These are phyloP conservation scores for Nebria salina DNA, from an alignment of 2,888 invertebrate genomes.

Conservation along the genomic window DNA sequence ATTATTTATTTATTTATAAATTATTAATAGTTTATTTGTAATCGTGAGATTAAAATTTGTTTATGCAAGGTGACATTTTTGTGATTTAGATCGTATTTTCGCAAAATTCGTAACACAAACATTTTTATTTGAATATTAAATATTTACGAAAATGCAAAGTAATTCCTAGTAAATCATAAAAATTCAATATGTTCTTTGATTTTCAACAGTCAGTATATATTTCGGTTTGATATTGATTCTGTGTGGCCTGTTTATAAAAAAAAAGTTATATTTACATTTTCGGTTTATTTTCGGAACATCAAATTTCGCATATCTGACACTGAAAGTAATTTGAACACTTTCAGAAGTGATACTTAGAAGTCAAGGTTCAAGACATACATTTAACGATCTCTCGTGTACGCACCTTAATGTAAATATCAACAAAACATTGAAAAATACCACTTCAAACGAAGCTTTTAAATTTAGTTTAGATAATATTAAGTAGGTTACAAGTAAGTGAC, in stretches of 20 bases:
- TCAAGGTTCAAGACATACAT: not conserved
- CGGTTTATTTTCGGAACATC: not conserved
- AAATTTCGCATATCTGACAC: not conserved
- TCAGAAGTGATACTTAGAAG: not conserved
- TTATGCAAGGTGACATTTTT: no score
- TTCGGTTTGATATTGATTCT: not conserved
- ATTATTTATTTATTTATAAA: no score
- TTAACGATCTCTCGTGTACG: not conserved
- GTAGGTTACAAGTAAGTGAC: not conserved
- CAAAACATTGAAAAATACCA: not conserved
- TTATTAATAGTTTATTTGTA: no score
- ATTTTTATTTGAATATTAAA: not conserved
- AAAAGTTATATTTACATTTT: not conserved
- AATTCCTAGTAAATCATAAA: not conserved
- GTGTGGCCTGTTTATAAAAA: not conserved
- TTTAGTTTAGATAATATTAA: constrained; percentile 1
- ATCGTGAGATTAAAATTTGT: no score
- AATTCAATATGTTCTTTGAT: not conserved
- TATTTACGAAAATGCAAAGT: not conserved
- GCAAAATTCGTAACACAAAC: not conserved
- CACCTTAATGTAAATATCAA: not conserved
- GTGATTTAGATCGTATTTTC: not conserved
- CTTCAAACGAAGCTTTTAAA: not conserved
- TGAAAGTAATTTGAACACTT: not conserved
- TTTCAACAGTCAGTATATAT: constrained; percentile 1